phyloP scores from a whole-genome alignment of 2,888 invertebrate genomes.

The Hesperia comma region DNA sequence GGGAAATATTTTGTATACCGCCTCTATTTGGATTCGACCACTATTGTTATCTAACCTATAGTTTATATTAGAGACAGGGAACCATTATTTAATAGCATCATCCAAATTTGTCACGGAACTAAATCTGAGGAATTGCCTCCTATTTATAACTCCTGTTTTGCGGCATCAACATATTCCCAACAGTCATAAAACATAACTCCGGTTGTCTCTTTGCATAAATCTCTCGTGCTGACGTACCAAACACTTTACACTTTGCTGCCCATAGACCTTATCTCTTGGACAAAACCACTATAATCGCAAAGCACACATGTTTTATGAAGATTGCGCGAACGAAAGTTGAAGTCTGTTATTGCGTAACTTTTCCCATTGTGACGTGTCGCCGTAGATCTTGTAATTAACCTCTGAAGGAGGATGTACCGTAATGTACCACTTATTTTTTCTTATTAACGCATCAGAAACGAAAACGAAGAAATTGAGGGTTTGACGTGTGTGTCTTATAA shows the following conservation, averaged over 20 bases:
- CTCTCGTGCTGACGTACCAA: slow-evolving; percentile 54
- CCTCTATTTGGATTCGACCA: no score
- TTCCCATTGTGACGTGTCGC: slow-evolving; percentile 66
- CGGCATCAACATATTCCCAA: slow-evolving; percentile 42
- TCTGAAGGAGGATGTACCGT: slow-evolving; percentile 38
- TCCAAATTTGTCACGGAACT: not conserved
- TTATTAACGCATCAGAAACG: not conserved
- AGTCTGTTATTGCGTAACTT: slow-evolving; percentile 71
- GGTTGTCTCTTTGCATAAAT: slow-evolving; percentile 58
- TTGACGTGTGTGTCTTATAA: no score
- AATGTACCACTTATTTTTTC: slow-evolving; percentile 9
- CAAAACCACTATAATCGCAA: slow-evolving; percentile 51
- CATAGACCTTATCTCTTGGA: slow-evolving; percentile 44
- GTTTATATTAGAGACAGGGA: not conserved
- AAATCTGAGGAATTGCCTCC: slow-evolving; percentile 7
- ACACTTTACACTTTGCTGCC: slow-evolving; percentile 41
- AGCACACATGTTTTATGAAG: slow-evolving; percentile 43
- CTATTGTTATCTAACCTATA: not conserved
- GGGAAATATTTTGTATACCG: no score
- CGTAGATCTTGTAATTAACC: slow-evolving; percentile 59
- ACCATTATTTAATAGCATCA: not conserved
- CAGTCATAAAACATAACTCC: slow-evolving; percentile 57
- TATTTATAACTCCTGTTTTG: slow-evolving; percentile 17
- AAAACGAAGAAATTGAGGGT: no score
- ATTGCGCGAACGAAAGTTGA: slow-evolving; percentile 49